Conservation (phyloP, 2,888 invertebrate genomes). For the Polietes domitor region DNA sequence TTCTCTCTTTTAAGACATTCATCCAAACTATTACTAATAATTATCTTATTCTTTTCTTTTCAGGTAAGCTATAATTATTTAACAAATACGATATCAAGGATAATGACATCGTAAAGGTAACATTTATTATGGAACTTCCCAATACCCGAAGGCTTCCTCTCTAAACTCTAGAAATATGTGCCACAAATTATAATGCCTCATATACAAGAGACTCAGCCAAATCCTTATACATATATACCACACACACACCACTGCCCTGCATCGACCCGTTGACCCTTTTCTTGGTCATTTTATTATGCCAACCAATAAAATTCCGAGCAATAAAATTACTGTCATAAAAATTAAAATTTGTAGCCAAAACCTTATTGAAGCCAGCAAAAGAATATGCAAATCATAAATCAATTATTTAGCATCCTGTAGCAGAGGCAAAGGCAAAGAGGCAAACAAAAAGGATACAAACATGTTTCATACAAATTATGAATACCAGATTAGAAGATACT, state of each 20-base stretch:
- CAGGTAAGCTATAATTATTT: neutral
- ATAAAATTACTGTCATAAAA: conserved; percentile 22
- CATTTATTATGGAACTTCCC: no score
- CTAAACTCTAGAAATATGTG: no score
- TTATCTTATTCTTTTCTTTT: neutral
- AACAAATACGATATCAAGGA: no score
- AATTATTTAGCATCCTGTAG: conserved; percentile 31
- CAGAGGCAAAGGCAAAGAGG: neutral
- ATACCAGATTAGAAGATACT: neutral
- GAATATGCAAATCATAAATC: conserved; percentile 46
- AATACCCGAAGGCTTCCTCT: no score
- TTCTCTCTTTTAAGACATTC: no score
- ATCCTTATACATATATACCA: no score
- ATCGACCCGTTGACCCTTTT: conserved; percentile 42
- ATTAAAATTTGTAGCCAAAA: conserved; percentile 6
- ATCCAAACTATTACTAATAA: neutral
- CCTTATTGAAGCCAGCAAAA: neutral
- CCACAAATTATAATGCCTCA: no score
- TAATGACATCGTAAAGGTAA: neutral
- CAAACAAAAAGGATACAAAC: neutral
- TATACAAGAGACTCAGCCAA: no score
- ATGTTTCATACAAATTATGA: conserved; percentile 9
- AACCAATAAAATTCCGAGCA: conserved; percentile 1
- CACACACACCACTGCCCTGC: no score
- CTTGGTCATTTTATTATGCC: neutral